A percentile compares a stretch with the other conserved stretches of the same genome.
Evolutionary conservation across 2,888 invertebrate species (phyloP).

Genomic region (Baronia brevicornis): DNA sequence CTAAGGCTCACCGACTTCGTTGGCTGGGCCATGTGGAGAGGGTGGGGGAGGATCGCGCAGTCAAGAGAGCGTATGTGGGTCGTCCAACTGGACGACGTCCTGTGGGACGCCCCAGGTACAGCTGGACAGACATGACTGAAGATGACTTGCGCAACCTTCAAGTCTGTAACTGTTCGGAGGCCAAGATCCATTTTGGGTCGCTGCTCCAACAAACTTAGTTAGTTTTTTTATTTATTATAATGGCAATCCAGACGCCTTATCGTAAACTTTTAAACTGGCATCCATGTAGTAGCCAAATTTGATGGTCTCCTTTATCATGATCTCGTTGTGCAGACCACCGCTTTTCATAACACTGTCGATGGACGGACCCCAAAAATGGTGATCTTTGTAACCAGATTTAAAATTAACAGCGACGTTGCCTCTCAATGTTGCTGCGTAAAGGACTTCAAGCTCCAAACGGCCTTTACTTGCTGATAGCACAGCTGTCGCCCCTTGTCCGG

Average conservation of each 20-base stretch:
- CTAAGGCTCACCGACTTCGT: too few species aligned
- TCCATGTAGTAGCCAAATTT: conserved; percentile 45
- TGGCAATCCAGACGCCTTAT: conserved; percentile 37
- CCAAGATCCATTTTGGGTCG: too few species aligned
- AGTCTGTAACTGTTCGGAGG: too few species aligned
- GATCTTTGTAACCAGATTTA: conserved; percentile 32
- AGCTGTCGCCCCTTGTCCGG: conserved; percentile 46
- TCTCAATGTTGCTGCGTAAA: conserved; percentile 35
- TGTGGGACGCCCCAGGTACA: too few species aligned
- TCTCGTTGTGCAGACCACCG: conserved; percentile 35
- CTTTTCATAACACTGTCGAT: conserved; percentile 39
- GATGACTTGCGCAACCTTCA: too few species aligned
- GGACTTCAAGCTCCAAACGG: conserved; percentile 42
- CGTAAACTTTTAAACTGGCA: conserved; percentile 44
- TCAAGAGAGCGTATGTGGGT: too few species aligned
- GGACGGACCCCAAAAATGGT: conserved; percentile 50
- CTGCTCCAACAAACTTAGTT: too few species aligned
- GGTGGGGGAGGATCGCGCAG: too few species aligned
- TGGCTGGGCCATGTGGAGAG: too few species aligned
- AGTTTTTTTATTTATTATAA: conserved; percentile 28
- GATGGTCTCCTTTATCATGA: conserved; percentile 32
- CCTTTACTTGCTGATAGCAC: conserved; percentile 44
- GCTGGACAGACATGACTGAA: too few species aligned
- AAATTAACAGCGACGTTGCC: conserved; percentile 54
- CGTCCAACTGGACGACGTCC: too few species aligned